Base-by-base conservation (phyloP, 2,113 vertebrate genomes). In the Lepus americanus region DNA sequence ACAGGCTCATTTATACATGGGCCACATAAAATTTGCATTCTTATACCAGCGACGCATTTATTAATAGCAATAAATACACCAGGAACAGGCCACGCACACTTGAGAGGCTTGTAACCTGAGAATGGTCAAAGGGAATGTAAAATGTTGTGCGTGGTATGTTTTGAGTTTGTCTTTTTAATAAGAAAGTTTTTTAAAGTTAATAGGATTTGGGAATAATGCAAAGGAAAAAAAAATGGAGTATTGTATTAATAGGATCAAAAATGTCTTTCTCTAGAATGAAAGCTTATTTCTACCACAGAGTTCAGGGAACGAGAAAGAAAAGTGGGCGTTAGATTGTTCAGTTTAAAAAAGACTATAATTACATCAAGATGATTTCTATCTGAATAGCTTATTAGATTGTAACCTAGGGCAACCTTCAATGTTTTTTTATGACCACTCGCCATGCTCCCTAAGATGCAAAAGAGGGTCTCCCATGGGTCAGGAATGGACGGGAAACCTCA, bases 31-130 rank as follows among this genome's bases (percentile, higher is more conserved):
- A 98, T 13, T 97, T 98, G 98, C 97, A 95, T 98, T 98, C 97
- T 97, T 97, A 94, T 91, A 95, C 97, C 94, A 96, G 95, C 9
- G 19, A 97, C 97, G 98, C 98, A 98, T 98, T 98, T 98, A 97
- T 97, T 98, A 98, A 98, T 94, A 97, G 96, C 97, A 97, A 97
- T 98, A 98, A 98, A 98, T 96, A 98, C 27, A 83, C 90, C 89
- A 55, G 93, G 97, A 95, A 80, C 0, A 0, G 96, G 96, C 98
- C 98, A 98, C 97, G 77, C 79, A 95, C 90, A 97, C 96, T 97
- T 97, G 1, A 20, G 95, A 97, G 96, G 86, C 94, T 97, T 97
- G 97, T 97, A 98, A 98, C 93, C 78, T 96, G 94, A 98, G 95
- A 95, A 95, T 92, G 90, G 49, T 96, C 96, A 96, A 39, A 92